phyloP scores from a whole-genome alignment of 2,888 invertebrate genomes.

The Eilema griseolum region DNA sequence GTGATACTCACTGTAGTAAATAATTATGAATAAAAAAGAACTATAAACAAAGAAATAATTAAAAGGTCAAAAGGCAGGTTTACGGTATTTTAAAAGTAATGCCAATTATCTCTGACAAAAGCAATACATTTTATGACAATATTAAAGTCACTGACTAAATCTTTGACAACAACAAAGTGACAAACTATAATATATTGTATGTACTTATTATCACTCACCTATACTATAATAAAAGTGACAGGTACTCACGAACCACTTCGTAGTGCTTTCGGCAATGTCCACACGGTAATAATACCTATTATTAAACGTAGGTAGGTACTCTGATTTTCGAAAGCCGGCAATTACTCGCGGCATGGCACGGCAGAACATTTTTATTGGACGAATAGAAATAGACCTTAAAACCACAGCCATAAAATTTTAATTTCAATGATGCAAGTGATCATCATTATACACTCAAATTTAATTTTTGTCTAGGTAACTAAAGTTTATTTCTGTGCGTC shows the following conservation, averaged over 20 bases:
- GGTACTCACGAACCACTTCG: too few relatives aligned
- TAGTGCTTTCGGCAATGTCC: too few relatives aligned
- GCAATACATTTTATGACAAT: not conserved
- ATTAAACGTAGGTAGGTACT: too few relatives aligned
- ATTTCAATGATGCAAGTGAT: too few relatives aligned
- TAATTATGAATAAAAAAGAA: too few relatives aligned
- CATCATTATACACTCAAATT: not conserved
- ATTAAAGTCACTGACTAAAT: not conserved
- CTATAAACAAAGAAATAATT: too few relatives aligned
- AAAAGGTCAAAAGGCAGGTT: too few relatives aligned
- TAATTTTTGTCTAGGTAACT: not conserved
- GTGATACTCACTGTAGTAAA: too few relatives aligned
- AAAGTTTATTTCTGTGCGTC: not conserved
- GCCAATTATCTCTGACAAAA: not conserved
- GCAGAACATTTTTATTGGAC: not conserved
- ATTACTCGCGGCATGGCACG: too few relatives aligned
- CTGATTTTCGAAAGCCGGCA: too few relatives aligned
- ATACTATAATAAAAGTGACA: conserved; percentile 12
- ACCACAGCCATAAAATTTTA: too few relatives aligned
- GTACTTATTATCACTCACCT: conserved; percentile 34
- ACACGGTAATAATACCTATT: not conserved
- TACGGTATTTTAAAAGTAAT: not conserved
- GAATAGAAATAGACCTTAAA: not conserved
- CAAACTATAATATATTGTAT: conserved; percentile 20
- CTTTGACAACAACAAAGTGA: not conserved